phyloP scores from a whole-genome alignment of 2,888 invertebrate genomes.

The Aquatica leii region DNA sequence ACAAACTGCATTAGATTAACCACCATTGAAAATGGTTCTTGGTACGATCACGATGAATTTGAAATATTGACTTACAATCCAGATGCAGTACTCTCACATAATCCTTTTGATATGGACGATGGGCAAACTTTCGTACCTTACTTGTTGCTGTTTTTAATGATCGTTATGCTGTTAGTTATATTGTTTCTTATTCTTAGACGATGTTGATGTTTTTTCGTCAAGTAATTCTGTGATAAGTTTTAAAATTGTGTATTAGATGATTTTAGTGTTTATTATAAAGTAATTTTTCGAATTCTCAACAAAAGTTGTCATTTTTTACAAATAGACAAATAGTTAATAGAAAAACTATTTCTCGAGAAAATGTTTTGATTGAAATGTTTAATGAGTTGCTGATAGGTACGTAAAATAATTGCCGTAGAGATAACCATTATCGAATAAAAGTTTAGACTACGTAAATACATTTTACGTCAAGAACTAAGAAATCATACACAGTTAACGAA shows the following conservation, averaged over 20 bases:
- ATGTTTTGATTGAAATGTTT: no score
- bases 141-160: slow-evolving; percentile 1
- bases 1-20: slow-evolving; percentile 18
- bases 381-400: no score
- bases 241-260: neutral
- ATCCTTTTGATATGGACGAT: neutral
- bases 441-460: no score
- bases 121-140: slow-evolving; percentile 7
- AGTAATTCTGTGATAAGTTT: slow-evolving; percentile 1
- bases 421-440: no score
- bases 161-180: neutral
- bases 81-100: slow-evolving; percentile 3
- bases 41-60: slow-evolving; percentile 18
- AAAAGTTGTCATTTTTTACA: no score
- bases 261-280: no score
- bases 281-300: no score
- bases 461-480: no score
- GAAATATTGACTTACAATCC: slow-evolving; percentile 26
- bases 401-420: no score
- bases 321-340: no score
- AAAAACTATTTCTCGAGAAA: no score
- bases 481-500: no score
- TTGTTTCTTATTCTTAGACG: slow-evolving; percentile 2
- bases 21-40: slow-evolving; percentile 21
- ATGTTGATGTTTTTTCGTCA: neutral